Base-by-base conservation (phyloP, 2,797 vertebrate genomes). In the Channa striata region DNA sequence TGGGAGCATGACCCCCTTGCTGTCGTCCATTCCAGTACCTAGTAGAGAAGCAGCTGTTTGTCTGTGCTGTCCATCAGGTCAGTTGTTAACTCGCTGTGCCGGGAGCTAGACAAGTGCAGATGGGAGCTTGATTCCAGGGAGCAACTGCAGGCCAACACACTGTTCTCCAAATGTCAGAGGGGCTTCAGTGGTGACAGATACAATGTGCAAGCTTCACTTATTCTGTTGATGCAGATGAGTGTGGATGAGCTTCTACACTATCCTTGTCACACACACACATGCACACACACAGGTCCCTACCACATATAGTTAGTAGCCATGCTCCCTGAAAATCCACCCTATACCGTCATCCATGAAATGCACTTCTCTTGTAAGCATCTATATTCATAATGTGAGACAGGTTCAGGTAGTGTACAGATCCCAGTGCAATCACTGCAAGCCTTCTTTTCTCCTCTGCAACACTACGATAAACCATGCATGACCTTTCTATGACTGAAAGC, bases 41-140 rank as follows among this genome's bases (percentile, higher is more conserved):
- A 86, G 87, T 85, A 67, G 85, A 69, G 72, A 44, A 65, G 85
- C 93, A 93, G 90, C 91, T 93, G 93, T 91, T 85, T 72, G 75
- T 80, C 76, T 67, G 80, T 74, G 85, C 78, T 13, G 83, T 87
- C 88, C 84, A 37, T 85, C 89, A 84, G 83, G 87, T 90, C 90
- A 92, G 88, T 90, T 91, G 92, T 90, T 92, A 87, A 82, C 80
- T 81, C 11, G 58, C 43, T 81, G 82, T 5, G 34, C 34, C 80
- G 79, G 75, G 81, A 77, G 72, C 68, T 13, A 57, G 89, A 92
- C 89, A 89, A 85, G 89, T 80, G 88, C 48, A 30, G 84, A 83
- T 74, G 83, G 88, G 86, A 74, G 79, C 49, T 86, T 91, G 90
- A 91, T 72, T 84, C 80, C 61, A 59, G 42, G 68, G 78, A 92